phyloP scores from a whole-genome alignment of 2,113 vertebrate genomes.

The Sapayoa aenigma region DNA sequence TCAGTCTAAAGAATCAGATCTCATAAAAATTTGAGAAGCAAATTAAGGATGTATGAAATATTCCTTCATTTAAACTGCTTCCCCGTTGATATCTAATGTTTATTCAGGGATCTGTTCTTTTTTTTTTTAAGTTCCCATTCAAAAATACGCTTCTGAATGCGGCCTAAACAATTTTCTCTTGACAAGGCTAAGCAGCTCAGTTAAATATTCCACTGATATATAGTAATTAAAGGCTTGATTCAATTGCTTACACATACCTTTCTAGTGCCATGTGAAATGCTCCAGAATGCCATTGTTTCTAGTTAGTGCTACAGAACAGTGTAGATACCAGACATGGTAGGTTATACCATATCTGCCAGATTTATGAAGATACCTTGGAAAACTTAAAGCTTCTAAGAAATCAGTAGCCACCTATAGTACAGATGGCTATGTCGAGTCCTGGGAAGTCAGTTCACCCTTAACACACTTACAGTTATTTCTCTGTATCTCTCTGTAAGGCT shows the following conservation, averaged over 20 bases:
- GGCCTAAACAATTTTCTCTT: neutral
- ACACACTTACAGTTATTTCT: neutral
- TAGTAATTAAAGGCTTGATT: neutral
- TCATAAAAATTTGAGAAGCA: neutral
- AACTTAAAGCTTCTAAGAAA: neutral
- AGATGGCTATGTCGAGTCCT: rapidly evolving
- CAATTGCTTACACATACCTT: neutral
- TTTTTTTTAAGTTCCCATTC: neutral
- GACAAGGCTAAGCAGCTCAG: neutral
- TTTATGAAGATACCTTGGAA: neutral
- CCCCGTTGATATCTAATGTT: neutral
- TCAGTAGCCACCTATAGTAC: neutral
- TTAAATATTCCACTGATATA: neutral
- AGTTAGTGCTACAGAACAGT: neutral
- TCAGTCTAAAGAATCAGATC: neutral
- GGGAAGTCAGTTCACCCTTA: neutral
- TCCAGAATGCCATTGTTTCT: neutral
- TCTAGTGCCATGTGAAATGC: neutral
- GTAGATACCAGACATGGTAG: neutral
- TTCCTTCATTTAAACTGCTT: neutral
- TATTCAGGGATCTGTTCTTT: neutral
- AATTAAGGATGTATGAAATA: neutral
- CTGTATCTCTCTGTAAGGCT: neutral
- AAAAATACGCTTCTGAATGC: neutral
- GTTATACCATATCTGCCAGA: neutral